phyloP scores from a whole-genome alignment of 2,888 invertebrate genomes.

The Scelioninae gen. 1 region DNA sequence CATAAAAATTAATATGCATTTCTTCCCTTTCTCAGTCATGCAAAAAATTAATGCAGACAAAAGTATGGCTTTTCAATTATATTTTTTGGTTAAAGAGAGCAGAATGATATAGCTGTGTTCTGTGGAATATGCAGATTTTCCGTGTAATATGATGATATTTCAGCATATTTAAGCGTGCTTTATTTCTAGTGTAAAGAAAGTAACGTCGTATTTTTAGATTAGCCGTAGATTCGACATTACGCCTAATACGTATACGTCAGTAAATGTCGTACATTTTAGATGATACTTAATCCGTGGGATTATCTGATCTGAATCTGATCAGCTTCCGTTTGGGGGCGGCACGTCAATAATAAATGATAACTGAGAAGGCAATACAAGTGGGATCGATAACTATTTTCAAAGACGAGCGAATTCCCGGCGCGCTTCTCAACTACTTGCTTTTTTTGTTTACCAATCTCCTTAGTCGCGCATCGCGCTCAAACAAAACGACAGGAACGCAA shows the following conservation, averaged over 20 bases:
- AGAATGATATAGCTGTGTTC: too few species aligned
- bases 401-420: constrained; percentile 33
- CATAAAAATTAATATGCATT: too few species aligned
- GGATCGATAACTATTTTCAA: constrained; percentile 54
- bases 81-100: too few species aligned
- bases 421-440: constrained; percentile 5
- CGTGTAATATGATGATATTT: too few species aligned
- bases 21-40: too few species aligned
- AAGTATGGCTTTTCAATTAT: too few species aligned
- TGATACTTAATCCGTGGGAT: constrained; percentile 46
- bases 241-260: constrained; percentile 11
- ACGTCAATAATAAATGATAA: constrained; percentile 58
- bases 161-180: too few species aligned
- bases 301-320: constrained; percentile 54
- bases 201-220: constrained; percentile 2
- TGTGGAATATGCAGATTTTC: too few species aligned
- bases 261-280: constrained; percentile 47
- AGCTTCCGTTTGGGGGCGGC: constrained; percentile 22
- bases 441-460: constrained; percentile 55
- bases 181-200: constrained; percentile 10
- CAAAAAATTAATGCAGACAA: too few species aligned
- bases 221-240: neutral
- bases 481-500: neutral
- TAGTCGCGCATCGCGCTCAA: constrained; percentile 3
- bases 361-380: constrained; percentile 26